Evolutionary conservation across 1,140 invertebrate species (phyloP), one percentile per base, ranked within the genome.

Genomic region (Piezodorus guildinii): DNA sequence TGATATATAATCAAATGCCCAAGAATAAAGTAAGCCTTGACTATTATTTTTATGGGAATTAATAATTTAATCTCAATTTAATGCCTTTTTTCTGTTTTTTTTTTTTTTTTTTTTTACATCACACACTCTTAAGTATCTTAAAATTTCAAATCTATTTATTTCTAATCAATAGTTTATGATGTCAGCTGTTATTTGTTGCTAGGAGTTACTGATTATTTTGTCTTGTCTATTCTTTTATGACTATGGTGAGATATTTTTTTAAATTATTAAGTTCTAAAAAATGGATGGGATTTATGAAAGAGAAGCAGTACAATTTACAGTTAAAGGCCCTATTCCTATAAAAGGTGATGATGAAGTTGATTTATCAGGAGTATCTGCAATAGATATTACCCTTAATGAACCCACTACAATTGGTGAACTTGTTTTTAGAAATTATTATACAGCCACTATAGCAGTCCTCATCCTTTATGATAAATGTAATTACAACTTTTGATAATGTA

Each of bases 391-490:
- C 10, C 65, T 69, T 30, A 25, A 43, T n/a, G 6, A 46, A 34
- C 62, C 65, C 21, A 30, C 54, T 43, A 65, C 79, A 74, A 71
- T 80, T 62, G 76, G 76, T 30, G 78, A 79, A 67, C 72, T 80
- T 25, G 71, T 73, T 5, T 78, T 80, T 63, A 72, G 74, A 63
- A 80, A 80, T 69, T 76, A 74, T 69, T 80, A 80, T 71, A 76
- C 75, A 44, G 76, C 75, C 15, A 73, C 72, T 65, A 67, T 78
- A 21, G 58, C 63, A 23, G 39, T 69, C n/a, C 27, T 68, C 12
- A 67, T 68, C 16, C 49, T 63, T 19, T 45, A 60, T 17, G 17
- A 39, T 12, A 46, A 19, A 27, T 25, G 34, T 45, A 51, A 23
- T 16, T 16, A 51, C 3, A 43, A 34, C 23, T 39, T 39, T 39